Percentiles rank a stretch among this genome's conserved stretches.
Conservation (phyloP, 2,113 vertebrate genomes). For the Oplegnathus fasciatus region DNA sequence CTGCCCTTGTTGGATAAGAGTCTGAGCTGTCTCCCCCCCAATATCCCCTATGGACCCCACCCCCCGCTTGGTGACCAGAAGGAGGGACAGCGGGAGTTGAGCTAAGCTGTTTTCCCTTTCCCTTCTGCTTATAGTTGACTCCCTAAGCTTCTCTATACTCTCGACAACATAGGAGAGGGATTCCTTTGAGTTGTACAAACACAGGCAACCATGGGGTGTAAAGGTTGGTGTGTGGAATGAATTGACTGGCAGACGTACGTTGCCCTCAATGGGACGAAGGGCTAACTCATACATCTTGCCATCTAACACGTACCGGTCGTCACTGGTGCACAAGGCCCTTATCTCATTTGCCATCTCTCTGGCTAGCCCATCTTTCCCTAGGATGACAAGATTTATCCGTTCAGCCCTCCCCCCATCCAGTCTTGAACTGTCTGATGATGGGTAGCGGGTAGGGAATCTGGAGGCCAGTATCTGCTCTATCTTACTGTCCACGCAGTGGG, state of each 20-base stretch:
- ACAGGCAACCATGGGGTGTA: slow-evolving; percentile 95
- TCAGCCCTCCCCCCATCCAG: slow-evolving; percentile 86
- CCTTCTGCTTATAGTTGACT: slow-evolving; percentile 88
- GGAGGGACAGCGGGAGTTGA: slow-evolving; percentile 89
- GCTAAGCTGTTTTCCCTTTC: slow-evolving; percentile 89
- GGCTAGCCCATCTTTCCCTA: slow-evolving; percentile 95
- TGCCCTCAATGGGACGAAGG: slow-evolving; percentile 95
- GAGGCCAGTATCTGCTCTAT: slow-evolving; percentile 91
- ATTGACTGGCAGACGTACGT: slow-evolving; percentile 96
- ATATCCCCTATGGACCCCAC: slow-evolving; percentile 88
- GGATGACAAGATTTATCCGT: slow-evolving; percentile 94
- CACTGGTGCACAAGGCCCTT: slow-evolving; percentile 93
- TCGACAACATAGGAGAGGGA: slow-evolving; percentile 95
- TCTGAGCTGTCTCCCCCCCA: slow-evolving; percentile 93
- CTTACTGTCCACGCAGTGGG: slow-evolving; percentile 90
- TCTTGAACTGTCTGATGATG: slow-evolving; percentile 86
- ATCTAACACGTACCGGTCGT: slow-evolving; percentile 93
- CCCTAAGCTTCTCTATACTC: slow-evolving; percentile 93
- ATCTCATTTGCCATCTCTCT: slow-evolving; percentile 97
- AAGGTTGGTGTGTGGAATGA: slow-evolving; percentile 97
- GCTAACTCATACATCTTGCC: slow-evolving; percentile 95
- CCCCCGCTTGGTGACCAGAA: slow-evolving; percentile 93
- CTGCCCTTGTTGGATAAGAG: slow-evolving; percentile 93
- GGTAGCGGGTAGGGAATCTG: slow-evolving; percentile 87
- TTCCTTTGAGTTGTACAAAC: slow-evolving; percentile 98